Base-by-base conservation (phyloP, 2,113 vertebrate species). In the Austrofundulus limnaeus region DNA sequence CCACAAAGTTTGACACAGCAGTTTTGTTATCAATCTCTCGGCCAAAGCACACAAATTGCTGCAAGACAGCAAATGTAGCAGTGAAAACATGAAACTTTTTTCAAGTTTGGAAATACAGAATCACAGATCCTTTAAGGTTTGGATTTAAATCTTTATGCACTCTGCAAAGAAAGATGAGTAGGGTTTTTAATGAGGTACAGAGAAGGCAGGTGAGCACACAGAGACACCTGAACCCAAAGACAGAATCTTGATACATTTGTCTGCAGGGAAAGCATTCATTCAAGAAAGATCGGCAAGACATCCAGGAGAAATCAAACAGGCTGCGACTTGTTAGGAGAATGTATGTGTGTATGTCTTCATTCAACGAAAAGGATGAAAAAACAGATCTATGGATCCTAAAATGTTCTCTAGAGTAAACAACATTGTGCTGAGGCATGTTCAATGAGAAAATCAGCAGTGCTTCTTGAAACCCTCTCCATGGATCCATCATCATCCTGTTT, bases 251-350 rank as follows among this genome's bases (percentile, higher is more conserved):
- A 56, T 55, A 19, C 43, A 50, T 37, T 55, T 67, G 60, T 57
- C 58, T 66, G 66, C 47, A 38, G 31, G 43, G 63, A 59, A 51
- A 54, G 42, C 57, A 61, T 17, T 71, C 4, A 17, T 56, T 52
- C 21, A 70, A 51, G 47, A 60, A 51, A 20, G 20, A 72, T 39
- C 61, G 71, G 55, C 51, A 75, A 17, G 57, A 73, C 52, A 61
- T 50, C n/a, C 11, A 48, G 57, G 58, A 66, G 41, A 66, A 66
- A 66, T 24, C 17, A 49, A 73, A 67, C 91, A 87, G 60, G 92
- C 82, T 76, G 52, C 25, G 63, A 83, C 91, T 78, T 83, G 90
- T 75, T 53, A 57, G n/a, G 54, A 77, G 71, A 80, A 82, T 84
- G 76, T 70, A 53, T 55, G 42, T 48, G 58, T 46, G 63, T 61